Conservation (phyloP, 2,113 vertebrate genomes). For the Phyllostomus hastatus region DNA sequence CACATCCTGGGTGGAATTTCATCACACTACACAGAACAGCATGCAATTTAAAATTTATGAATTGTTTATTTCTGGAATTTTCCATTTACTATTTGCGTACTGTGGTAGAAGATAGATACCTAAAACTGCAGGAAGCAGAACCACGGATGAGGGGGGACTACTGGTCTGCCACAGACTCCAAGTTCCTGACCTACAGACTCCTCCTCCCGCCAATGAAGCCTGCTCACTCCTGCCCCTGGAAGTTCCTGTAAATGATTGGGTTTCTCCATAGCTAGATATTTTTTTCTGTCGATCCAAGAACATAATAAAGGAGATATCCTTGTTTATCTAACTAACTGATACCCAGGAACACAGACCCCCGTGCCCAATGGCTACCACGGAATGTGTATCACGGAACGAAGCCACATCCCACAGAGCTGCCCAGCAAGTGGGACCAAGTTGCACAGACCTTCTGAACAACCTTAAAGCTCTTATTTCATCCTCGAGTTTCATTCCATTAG, state of each 20-base stretch:
- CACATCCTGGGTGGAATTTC: not conserved
- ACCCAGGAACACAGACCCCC: not conserved
- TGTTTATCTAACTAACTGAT: not conserved
- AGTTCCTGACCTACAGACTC: not conserved
- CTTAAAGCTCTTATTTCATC: not conserved
- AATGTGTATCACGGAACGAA: not conserved
- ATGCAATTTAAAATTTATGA: not conserved
- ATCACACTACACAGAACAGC: not conserved
- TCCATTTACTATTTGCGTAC: not conserved
- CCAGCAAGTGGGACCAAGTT: not conserved
- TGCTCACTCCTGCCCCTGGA: not conserved
- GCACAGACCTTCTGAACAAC: not conserved
- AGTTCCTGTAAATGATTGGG: not conserved
- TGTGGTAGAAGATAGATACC: not conserved
- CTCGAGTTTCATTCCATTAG: not conserved
- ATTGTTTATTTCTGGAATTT: not conserved
- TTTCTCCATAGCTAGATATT: conserved; percentile 4
- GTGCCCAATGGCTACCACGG: not conserved
- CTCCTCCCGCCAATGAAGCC: not conserved
- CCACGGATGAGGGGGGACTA: no score
- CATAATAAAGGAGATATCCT: not conserved
- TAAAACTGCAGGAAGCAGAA: not conserved
- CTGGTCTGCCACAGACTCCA: not conserved
- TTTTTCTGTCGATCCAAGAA: not conserved
- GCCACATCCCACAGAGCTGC: not conserved